A percentile compares a stretch with the other conserved stretches of the same genome.
Evolutionary conservation across 1,140 invertebrate species (phyloP).

Genomic region (Monochamus saltuarius): DNA sequence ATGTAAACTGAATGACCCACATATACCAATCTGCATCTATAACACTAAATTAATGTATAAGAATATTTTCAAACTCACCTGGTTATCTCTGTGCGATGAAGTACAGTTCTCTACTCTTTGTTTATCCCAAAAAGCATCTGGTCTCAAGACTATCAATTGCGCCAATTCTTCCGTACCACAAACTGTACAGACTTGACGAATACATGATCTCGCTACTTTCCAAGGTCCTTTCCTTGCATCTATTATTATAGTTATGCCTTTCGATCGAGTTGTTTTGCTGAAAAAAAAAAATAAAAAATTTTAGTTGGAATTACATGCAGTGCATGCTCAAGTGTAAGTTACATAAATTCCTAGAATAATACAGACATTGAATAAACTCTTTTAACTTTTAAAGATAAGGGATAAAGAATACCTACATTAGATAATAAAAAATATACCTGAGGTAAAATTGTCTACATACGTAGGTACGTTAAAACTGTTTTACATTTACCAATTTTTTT

Average conservation of each 20-base stretch:
- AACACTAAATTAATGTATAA: not conserved
- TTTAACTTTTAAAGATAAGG: too few relatives aligned
- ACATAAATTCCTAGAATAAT: too few relatives aligned
- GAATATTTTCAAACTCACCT: slow-evolving; percentile 53
- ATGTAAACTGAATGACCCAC: too few relatives aligned
- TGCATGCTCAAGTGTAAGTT: too few relatives aligned
- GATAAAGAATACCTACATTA: too few relatives aligned
- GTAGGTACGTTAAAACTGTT: too few relatives aligned
- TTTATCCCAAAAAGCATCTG: slow-evolving; percentile 75
- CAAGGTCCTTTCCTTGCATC: slow-evolving; percentile 66
- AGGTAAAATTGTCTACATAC: too few relatives aligned
- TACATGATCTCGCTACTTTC: slow-evolving; percentile 62
- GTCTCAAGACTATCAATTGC: slow-evolving; percentile 63
- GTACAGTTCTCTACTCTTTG: slow-evolving; percentile 70
- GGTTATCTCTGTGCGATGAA: slow-evolving; percentile 62
- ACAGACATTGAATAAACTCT: too few relatives aligned
- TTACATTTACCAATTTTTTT: too few relatives aligned
- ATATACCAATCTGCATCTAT: too few relatives aligned
- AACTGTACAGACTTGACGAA: slow-evolving; percentile 57
- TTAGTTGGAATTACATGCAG: too few relatives aligned
- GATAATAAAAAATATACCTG: too few relatives aligned
- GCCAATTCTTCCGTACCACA: slow-evolving; percentile 57
- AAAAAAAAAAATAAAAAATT: slow-evolving; percentile 8
- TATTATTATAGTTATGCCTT: slow-evolving; percentile 63
- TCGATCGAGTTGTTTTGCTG: slow-evolving; percentile 22